A percentile compares a stretch with the other conserved stretches of the same genome.
phyloP scores from a whole-genome alignment of 2,797 vertebrate species.

The Hypotaenidia philippensis region DNA sequence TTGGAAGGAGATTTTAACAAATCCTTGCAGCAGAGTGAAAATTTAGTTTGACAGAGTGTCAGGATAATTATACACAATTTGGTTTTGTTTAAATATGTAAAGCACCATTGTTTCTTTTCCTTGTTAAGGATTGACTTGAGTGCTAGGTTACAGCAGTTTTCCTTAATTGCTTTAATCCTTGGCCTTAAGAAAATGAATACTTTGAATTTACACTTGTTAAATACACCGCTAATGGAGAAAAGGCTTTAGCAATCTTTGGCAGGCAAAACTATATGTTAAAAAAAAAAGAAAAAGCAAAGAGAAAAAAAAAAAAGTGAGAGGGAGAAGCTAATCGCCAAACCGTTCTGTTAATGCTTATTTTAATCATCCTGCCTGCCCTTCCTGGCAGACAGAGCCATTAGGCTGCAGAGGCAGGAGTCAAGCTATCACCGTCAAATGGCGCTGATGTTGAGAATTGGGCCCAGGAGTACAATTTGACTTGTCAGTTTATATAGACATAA shows the following conservation, averaged over 20 bases:
- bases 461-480: slow-evolving; percentile 82
- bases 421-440: slow-evolving; percentile 69
- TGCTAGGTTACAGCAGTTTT: slow-evolving; percentile 29
- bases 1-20: slow-evolving; percentile 9
- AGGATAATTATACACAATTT: slow-evolving; percentile 49
- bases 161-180: slow-evolving; percentile 57
- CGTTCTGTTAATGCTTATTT: slow-evolving; percentile 79
- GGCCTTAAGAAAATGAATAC: slow-evolving; percentile 65
- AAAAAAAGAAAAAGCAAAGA: not conserved
- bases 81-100: slow-evolving; percentile 53
- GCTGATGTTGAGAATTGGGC: slow-evolving; percentile 79
- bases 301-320: not conserved
- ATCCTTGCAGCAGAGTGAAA: not conserved
- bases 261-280: slow-evolving; percentile 40
- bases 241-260: slow-evolving; percentile 59
- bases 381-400: slow-evolving; percentile 70
- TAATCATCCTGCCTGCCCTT: slow-evolving; percentile 77
- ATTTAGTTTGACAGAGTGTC: not conserved
- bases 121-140: slow-evolving; percentile 32
- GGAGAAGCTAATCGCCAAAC: slow-evolving; percentile 78
- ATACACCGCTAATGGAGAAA: slow-evolving; percentile 70
- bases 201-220: slow-evolving; percentile 74
- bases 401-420: slow-evolving; percentile 68
- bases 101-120: slow-evolving; percentile 47
- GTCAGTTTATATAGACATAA: slow-evolving; percentile 86